Percentiles rank a stretch among this genome's conserved stretches.
Conservation (phyloP, 2,797 vertebrate genomes). For the Toxotes lorentzi region DNA sequence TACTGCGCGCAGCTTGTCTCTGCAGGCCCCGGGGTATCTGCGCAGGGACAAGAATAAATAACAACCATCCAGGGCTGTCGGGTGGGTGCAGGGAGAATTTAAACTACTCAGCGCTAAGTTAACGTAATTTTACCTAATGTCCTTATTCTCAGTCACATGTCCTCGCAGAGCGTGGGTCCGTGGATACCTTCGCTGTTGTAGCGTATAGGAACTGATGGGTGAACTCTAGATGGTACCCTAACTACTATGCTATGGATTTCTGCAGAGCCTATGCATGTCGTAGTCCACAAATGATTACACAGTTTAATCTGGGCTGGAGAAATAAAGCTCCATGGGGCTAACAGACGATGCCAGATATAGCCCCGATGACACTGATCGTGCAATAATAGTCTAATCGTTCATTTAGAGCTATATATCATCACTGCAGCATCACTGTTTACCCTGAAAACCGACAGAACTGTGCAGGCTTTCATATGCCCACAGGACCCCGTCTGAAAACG, state of each 20-base stretch:
- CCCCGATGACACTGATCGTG: neutral
- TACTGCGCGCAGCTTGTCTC: constrained; percentile 66
- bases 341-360: neutral
- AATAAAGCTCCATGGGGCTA: neutral
- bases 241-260: constrained; percentile 57
- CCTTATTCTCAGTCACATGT: constrained; percentile 70
- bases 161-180: constrained; percentile 60
- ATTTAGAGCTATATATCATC: neutral
- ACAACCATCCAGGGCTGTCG: constrained; percentile 59
- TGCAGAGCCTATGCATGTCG: constrained; percentile 66
- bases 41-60: constrained; percentile 72
- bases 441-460: neutral
- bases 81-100: constrained; percentile 59
- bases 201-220: constrained; percentile 52
- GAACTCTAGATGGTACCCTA: constrained; percentile 57
- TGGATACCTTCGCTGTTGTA: constrained; percentile 44
- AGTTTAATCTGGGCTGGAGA: constrained; percentile 20
- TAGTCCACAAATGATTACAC: constrained; percentile 33
- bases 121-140: constrained; percentile 60
- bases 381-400: neutral
- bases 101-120: constrained; percentile 67
- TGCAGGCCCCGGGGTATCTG: constrained; percentile 75
- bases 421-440: constrained; percentile 39
- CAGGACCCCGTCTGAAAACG: neutral
- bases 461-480: neutral